Conservation (phyloP, 2,888 invertebrate genomes). For the Leptinotarsa rubiginosa region DNA sequence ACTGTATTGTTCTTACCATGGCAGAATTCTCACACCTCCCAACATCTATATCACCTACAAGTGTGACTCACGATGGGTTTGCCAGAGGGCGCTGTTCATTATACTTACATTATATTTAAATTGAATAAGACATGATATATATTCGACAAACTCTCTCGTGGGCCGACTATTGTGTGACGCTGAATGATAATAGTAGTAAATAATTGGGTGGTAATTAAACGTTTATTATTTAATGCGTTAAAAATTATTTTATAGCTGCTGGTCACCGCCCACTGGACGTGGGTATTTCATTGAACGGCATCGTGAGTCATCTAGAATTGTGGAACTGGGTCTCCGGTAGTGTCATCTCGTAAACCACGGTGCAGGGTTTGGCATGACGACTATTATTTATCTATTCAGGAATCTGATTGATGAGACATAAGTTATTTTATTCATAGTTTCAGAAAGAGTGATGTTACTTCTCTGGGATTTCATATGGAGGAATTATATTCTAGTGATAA, state of each 20-base stretch:
- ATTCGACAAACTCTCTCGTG: slow-evolving; percentile 46
- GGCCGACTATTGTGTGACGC: slow-evolving; percentile 45
- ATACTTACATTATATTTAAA: slow-evolving; percentile 65
- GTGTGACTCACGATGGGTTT: slow-evolving; percentile 64
- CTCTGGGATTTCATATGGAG: too few relatives aligned
- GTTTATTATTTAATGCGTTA: slow-evolving; percentile 34
- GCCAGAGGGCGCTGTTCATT: slow-evolving; percentile 64
- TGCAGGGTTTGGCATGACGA: slow-evolving; percentile 10
- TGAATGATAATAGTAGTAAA: slow-evolving; percentile 51
- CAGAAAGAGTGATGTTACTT: too few relatives aligned
- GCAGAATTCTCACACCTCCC: slow-evolving; percentile 61
- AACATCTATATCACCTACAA: slow-evolving; percentile 65
- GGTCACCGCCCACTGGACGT: slow-evolving; percentile 24
- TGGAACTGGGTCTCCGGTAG: slow-evolving; percentile 21
- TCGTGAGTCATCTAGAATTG: slow-evolving; percentile 21
- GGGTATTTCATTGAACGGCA: slow-evolving; percentile 20
- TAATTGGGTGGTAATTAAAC: slow-evolving; percentile 43
- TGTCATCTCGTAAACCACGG: slow-evolving; percentile 13
- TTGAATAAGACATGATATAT: slow-evolving; percentile 63
- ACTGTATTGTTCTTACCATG: slow-evolving; percentile 17
- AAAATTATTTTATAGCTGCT: slow-evolving; percentile 31
- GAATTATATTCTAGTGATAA: too few relatives aligned
- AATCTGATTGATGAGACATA: neutral
- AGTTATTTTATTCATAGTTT: neutral
- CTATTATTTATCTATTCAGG: slow-evolving; percentile 1